Evolutionary conservation across 1,140 invertebrate genomes (phyloP).

Genomic region (Venturia canescens): DNA sequence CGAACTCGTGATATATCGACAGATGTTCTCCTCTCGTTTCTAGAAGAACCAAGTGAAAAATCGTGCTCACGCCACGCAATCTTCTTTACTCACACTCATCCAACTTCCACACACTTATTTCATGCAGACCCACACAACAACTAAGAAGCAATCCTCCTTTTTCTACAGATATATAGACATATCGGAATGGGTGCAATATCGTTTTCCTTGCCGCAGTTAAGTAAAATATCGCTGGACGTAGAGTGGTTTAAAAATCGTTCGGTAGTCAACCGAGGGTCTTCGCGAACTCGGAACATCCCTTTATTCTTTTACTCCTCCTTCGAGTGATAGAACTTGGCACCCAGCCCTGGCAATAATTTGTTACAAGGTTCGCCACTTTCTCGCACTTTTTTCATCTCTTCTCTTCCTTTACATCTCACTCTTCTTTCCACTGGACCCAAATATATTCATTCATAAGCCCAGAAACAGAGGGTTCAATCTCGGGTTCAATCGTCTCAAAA

Average conservation of each 20-base stretch:
- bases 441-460: background rate
- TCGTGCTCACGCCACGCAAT: slow-evolving; percentile 31
- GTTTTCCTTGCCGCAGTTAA: slow-evolving; percentile 21
- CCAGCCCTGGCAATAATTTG: slow-evolving; percentile 40
- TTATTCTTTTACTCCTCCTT: background rate
- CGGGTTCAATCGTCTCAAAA: background rate
- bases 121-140: background rate
- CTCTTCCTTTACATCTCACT: slow-evolving; percentile 12
- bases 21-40: slow-evolving; percentile 29
- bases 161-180: background rate
- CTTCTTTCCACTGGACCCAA: background rate
- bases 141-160: background rate
- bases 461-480: background rate
- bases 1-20: slow-evolving; percentile 34
- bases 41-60: slow-evolving; percentile 36
- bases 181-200: background rate
- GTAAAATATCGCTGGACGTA: slow-evolving; percentile 33
- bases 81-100: slow-evolving; percentile 9
- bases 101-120: background rate
- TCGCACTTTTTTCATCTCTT: slow-evolving; percentile 17
- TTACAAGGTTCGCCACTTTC: slow-evolving; percentile 48
- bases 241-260: slow-evolving; percentile 45
- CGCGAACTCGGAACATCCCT: background rate
- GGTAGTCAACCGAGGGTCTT: slow-evolving; percentile 14
- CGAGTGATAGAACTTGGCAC: slow-evolving; percentile 41